Conservation (phyloP, 2,797 vertebrate species). For the Poecilia velifera region DNA sequence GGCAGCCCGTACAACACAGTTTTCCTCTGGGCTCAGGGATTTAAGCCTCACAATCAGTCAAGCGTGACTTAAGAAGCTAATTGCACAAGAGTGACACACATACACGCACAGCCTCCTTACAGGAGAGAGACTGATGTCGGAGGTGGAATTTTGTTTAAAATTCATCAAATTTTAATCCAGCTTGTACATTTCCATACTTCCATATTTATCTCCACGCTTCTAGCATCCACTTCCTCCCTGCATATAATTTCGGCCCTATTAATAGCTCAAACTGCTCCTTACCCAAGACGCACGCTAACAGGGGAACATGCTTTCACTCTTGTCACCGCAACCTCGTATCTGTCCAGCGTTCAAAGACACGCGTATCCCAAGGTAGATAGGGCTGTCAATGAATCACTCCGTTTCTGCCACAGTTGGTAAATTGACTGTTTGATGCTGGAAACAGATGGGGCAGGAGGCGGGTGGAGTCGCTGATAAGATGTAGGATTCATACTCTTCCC, state of each 20-base stretch:
- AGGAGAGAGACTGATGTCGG: conserved; percentile 56
- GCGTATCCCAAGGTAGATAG: conserved; percentile 57
- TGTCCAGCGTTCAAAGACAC: conserved; percentile 51
- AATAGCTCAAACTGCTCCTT: conserved; percentile 66
- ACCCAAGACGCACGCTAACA: conserved; percentile 31
- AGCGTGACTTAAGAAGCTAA: conserved; percentile 76
- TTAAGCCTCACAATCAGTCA: conserved; percentile 74
- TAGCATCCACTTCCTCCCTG: conserved; percentile 64
- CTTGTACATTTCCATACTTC: conserved; percentile 79
- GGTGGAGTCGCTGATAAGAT: conserved; percentile 61
- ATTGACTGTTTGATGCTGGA: conserved; percentile 61
- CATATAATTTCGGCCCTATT: conserved; percentile 70
- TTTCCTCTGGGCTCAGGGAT: conserved; percentile 67
- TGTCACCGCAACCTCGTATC: conserved; percentile 49
- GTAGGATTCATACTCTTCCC: conserved; percentile 61
- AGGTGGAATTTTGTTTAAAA: conserved; percentile 78
- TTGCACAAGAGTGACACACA: conserved; percentile 72
- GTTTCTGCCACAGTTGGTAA: conserved; percentile 57
- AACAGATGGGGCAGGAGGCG: conserved; percentile 51
- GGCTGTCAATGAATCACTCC: conserved; percentile 61
- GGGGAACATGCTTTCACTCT: conserved; percentile 29
- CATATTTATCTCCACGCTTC: conserved; percentile 75
- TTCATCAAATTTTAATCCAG: conserved; percentile 79
- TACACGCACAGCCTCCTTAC: conserved; percentile 48
- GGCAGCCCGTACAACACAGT: conserved; percentile 51